A percentile compares a stretch with the other conserved stretches of the same genome.
These are phyloP conservation scores for Silurus asotus DNA, from an alignment of 2,113 vertebrate species.

Conservation along the genomic window DNA sequence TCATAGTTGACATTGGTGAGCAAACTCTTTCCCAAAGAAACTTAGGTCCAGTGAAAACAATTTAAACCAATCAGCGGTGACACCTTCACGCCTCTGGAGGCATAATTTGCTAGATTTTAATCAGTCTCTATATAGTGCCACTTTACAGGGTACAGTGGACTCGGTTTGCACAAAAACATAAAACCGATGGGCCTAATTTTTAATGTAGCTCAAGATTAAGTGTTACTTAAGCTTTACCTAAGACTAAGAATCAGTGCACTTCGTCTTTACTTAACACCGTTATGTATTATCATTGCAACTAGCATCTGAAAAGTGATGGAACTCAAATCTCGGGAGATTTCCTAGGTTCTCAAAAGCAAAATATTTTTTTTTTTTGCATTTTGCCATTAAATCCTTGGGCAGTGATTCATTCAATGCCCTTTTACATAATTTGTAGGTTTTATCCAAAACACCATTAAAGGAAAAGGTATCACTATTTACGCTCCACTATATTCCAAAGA, in stretches of 20 bases:
- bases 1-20: not conserved
- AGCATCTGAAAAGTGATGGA: constrained; percentile 38
- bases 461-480: constrained; percentile 33
- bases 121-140: constrained; percentile 31
- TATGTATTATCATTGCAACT: constrained; percentile 32
- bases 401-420: not conserved
- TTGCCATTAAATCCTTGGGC: not conserved
- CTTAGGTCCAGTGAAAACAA: constrained; percentile 41
- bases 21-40: constrained; percentile 44
- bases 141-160: constrained; percentile 34
- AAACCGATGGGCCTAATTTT: constrained; percentile 24
- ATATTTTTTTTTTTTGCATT: not conserved
- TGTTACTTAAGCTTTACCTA: constrained; percentile 18
- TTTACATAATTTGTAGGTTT: constrained; percentile 25
- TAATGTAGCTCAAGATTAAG: constrained; percentile 38
- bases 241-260: constrained; percentile 27
- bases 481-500: constrained; percentile 44
- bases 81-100: constrained; percentile 42
- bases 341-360: constrained; percentile 1
- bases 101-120: constrained; percentile 41
- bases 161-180: constrained; percentile 35
- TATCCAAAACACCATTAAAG: constrained; percentile 30
- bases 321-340: not conserved
- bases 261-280: constrained; percentile 13
- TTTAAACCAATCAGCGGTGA: constrained; percentile 33